phyloP scores from a whole-genome alignment of 2,797 vertebrate species.

The Ateles fusciceps region DNA sequence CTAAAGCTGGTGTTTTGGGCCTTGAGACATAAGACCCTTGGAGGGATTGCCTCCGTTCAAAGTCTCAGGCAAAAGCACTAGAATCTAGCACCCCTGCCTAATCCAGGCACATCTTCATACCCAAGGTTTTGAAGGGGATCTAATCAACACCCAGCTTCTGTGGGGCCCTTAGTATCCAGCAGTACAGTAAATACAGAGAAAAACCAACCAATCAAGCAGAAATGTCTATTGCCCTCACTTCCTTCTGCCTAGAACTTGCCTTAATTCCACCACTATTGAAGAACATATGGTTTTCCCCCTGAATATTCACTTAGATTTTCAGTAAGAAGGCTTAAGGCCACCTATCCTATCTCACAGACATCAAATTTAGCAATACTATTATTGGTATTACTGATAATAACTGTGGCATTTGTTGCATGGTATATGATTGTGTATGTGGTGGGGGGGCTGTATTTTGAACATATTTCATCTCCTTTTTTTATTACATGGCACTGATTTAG shows the following conservation, averaged over 20 bases:
- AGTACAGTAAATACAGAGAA: not conserved
- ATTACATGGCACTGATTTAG: not conserved
- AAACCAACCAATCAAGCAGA: not conserved
- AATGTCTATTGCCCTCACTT: not conserved
- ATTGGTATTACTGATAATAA: not conserved
- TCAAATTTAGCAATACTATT: not conserved
- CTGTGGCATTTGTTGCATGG: not conserved
- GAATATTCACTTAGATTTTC: not conserved
- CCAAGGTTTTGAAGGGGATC: not conserved
- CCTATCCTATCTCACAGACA: not conserved
- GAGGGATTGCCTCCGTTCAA: not conserved
- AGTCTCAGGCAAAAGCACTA: not conserved
- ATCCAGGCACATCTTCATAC: too few relatives aligned
- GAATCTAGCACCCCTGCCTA: not conserved
- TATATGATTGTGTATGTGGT: too few relatives aligned
- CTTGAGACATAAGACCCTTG: accelerated
- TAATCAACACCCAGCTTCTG: not conserved
- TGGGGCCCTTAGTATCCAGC: not conserved
- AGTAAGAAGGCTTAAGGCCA: not conserved
- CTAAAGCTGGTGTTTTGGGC: not conserved
- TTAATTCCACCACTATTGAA: not conserved
- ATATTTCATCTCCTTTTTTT: not conserved
- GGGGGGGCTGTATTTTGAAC: not conserved
- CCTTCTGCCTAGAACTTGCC: not conserved
- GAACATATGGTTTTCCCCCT: not conserved